Percentiles rank a stretch among this genome's conserved stretches.
Evolutionary conservation across 2,888 invertebrate genomes (phyloP).

Genomic region (Pterostichus madidus): DNA sequence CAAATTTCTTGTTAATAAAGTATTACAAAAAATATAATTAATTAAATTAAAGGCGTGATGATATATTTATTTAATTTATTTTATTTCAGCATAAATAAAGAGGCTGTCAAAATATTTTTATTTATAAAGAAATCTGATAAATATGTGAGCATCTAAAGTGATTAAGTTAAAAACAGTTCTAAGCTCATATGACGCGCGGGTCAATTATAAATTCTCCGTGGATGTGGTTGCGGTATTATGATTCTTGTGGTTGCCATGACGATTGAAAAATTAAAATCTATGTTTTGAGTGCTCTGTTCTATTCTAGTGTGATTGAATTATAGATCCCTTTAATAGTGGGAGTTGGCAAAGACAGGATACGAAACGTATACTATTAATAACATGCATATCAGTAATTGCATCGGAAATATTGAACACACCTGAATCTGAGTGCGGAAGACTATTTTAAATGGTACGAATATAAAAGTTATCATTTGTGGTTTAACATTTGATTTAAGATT

Average conservation of each 20-base stretch:
- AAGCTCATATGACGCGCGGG: no score
- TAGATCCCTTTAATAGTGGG: conserved; percentile 3
- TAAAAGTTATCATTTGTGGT: background rate
- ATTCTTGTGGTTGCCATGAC: background rate
- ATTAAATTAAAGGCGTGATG: no score
- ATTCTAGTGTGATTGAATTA: conserved; percentile 20
- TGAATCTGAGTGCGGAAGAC: background rate
- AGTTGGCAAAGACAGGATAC: no score
- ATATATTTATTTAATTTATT: no score
- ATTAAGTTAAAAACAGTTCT: background rate
- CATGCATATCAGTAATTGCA: conserved; percentile 35
- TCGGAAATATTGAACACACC: background rate
- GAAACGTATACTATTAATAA: conserved; percentile 16
- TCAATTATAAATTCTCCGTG: background rate
- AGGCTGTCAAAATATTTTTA: no score
- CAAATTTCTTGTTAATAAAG: no score
- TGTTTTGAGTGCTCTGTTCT: conserved; percentile 8
- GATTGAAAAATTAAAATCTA: conserved; percentile 3
- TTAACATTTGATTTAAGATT: conserved; percentile 11
- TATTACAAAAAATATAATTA: no score
- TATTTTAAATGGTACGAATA: background rate
- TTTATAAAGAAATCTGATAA: no score
- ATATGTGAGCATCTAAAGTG: no score
- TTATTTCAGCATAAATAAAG: no score
- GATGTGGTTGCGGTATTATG: conserved; percentile 3